phyloP scores from a whole-genome alignment of 1,140 invertebrate species.

The Scaptomyza pallida region DNA sequence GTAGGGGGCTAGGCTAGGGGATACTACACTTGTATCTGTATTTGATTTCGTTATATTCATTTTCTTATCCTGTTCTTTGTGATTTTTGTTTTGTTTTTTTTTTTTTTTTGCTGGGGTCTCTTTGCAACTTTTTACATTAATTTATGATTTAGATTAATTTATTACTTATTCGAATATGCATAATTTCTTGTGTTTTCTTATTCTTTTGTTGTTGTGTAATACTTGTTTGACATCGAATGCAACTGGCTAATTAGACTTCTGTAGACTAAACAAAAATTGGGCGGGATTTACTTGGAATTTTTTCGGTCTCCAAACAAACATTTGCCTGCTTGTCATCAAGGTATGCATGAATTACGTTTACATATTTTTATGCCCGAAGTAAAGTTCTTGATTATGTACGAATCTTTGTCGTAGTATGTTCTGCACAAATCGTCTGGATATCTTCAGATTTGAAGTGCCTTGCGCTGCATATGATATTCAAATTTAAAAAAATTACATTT shows the following conservation, averaged over 20 bases:
- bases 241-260: conserved; percentile 42
- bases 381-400: neutral
- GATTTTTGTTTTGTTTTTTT: conserved; percentile 8
- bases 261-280: conserved; percentile 37
- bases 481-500: conserved; percentile 51
- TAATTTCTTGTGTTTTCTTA: conserved; percentile 32
- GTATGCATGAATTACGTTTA: neutral
- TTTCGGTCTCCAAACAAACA: neutral
- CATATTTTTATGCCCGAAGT: conserved; percentile 4
- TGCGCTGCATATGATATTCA: conserved; percentile 16
- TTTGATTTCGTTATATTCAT: neutral
- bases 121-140: conserved; percentile 70
- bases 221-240: conserved; percentile 62
- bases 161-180: conserved; percentile 59
- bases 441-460: neutral
- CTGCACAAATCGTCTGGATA: neutral
- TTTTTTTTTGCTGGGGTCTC: conserved; percentile 23
- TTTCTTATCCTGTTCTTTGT: neutral
- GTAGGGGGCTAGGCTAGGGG: conserved; percentile 23
- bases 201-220: conserved; percentile 52
- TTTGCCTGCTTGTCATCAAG: neutral
- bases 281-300: neutral
- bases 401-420: conserved; percentile 3
- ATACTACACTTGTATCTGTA: conserved; percentile 18
- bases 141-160: conserved; percentile 57